These are phyloP conservation scores for Habroteleia sp. DNA, from an alignment of 2,888 invertebrate species.

Conservation along the genomic window DNA sequence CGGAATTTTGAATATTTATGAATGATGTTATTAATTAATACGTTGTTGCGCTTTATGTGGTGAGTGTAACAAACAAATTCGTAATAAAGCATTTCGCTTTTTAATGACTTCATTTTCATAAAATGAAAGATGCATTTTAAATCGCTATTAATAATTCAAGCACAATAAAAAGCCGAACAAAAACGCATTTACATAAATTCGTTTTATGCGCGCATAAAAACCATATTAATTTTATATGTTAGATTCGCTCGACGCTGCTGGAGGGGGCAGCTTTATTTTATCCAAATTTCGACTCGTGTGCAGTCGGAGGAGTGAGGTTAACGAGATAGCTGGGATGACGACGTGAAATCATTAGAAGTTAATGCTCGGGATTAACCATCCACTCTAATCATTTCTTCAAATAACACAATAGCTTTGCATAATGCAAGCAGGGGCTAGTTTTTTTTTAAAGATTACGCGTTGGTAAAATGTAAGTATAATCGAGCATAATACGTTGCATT, in stretches of 20 bases:
- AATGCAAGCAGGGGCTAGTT: too few relatives aligned
- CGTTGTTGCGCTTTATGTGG: conserved; percentile 8
- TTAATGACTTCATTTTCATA: conserved; percentile 38
- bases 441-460: too few relatives aligned
- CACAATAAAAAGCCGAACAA: conserved; percentile 24
- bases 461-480: too few relatives aligned
- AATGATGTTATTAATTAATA: conserved; percentile 9
- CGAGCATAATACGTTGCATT: too few relatives aligned
- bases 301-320: not conserved
- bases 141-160: conserved; percentile 34
- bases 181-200: conserved; percentile 38
- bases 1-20: conserved; percentile 14
- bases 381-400: too few relatives aligned
- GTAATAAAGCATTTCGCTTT: conserved; percentile 21
- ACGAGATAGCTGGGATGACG: too few relatives aligned
- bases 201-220: conserved; percentile 32
- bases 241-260: too few relatives aligned
- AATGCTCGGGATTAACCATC: too few relatives aligned
- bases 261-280: too few relatives aligned
- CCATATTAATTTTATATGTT: conserved; percentile 24
- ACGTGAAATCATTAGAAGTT: too few relatives aligned
- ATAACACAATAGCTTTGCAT: too few relatives aligned
- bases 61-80: conserved; percentile 21
- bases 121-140: conserved; percentile 41
- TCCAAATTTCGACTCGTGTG: too few relatives aligned